These are phyloP conservation scores for Phodopus roborovskii DNA, from an alignment of 2,113 vertebrate genomes.

Conservation along the genomic window DNA sequence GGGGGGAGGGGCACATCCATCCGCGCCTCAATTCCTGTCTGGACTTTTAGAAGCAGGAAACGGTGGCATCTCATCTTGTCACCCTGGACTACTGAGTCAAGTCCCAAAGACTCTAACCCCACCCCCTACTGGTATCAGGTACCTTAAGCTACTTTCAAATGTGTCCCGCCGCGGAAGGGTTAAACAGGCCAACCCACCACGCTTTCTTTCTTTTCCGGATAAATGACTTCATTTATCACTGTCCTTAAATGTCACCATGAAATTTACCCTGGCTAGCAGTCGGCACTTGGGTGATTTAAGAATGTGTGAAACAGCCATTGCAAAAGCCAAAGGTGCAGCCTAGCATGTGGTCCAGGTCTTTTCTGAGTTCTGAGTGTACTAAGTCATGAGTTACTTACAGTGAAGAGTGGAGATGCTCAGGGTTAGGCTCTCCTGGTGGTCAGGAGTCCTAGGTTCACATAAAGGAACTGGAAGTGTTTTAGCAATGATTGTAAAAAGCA, in stretches of 20 bases:
- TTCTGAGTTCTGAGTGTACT: constrained; percentile 9
- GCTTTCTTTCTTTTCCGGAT: constrained; percentile 23
- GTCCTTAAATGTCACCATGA: constrained; percentile 19
- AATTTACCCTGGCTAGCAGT: not conserved
- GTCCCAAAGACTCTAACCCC: not conserved
- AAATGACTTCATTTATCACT: constrained; percentile 32
- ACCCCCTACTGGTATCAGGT: not conserved
- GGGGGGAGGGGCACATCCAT: too few relatives aligned
- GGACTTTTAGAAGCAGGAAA: constrained; percentile 49
- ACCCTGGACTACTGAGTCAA: not conserved
- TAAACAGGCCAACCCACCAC: not conserved
- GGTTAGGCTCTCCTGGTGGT: not conserved
- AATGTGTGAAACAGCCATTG: not conserved
- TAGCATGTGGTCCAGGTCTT: not conserved
- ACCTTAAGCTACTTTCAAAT: not conserved
- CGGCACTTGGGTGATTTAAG: not conserved
- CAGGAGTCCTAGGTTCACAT: constrained; percentile 19
- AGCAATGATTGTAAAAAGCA: constrained; percentile 15
- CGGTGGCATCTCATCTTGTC: not conserved
- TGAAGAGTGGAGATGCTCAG: not conserved
- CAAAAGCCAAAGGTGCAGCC: not conserved
- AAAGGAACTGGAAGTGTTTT: not conserved
- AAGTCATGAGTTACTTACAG: not conserved
- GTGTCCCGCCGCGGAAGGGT: not conserved
- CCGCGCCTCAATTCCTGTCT: not conserved